These are phyloP conservation scores for Eurytoma adleriae DNA, from an alignment of 2,888 invertebrate species.

Conservation along the genomic window DNA sequence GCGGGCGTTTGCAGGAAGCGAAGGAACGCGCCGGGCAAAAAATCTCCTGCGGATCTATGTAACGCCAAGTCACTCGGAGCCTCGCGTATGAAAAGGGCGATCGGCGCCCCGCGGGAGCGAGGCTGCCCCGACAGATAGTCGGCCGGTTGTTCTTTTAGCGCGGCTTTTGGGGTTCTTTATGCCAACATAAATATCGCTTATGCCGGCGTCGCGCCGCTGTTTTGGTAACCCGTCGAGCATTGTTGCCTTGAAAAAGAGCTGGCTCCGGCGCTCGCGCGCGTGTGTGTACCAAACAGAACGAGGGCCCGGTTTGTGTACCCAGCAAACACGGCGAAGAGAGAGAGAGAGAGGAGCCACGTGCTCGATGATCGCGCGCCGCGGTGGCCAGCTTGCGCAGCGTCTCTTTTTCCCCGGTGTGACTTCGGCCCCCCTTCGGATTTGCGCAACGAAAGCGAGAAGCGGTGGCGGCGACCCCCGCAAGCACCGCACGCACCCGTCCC, in stretches of 20 bases:
- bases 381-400: conserved; percentile 17
- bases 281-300: conserved; percentile 63
- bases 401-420: conserved; percentile 31
- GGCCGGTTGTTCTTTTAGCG: conserved; percentile 72
- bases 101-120: conserved; percentile 4
- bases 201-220: conserved; percentile 73
- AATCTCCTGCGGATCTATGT: not conserved
- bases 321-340: conserved; percentile 69
- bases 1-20: not conserved
- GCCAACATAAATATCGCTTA: conserved; percentile 76
- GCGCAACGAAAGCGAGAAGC: conserved; percentile 60
- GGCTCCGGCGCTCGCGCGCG: not conserved
- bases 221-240: conserved; percentile 75
- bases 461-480: conserved; percentile 10
- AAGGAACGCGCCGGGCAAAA: not conserved
- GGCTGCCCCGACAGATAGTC: not conserved
- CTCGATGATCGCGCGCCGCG: conserved; percentile 15
- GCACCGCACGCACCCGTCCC: conserved; percentile 20
- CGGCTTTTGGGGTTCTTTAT: conserved; percentile 71
- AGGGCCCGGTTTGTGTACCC: conserved; percentile 69
- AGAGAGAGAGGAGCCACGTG: conserved; percentile 30
- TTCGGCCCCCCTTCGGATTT: conserved; percentile 61
- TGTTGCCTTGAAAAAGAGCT: conserved; percentile 56
- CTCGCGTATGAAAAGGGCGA: conserved; percentile 26
- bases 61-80: not conserved